Evolutionary conservation across 2,888 invertebrate species (phyloP), one percentile per base, ranked within the genome.

Genomic region (Drosophila cognata): DNA sequence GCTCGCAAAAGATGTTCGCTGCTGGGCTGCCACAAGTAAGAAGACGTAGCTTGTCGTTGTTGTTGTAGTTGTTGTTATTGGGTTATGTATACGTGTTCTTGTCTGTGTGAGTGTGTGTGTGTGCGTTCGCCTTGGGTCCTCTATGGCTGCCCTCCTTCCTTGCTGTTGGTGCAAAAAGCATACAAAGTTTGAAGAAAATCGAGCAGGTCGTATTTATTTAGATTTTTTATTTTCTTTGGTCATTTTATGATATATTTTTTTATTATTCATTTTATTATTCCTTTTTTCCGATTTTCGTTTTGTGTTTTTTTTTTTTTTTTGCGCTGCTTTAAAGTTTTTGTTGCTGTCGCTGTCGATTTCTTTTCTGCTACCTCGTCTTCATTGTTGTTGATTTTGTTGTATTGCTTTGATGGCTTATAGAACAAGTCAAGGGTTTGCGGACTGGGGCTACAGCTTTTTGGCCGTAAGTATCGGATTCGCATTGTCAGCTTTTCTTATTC

Each of bases 391-490:
- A 64, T 65, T 57, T 77, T 67, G 72, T 72, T 74, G 73, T 69
- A 65, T 68, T 74, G 68, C 74, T 82, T 82, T 84, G 80, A 81
- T 74, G 74, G 77, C 81, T 83, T 84, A 79, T 74, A 63, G 70
- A 70, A 67, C 61, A 59, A 71, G 62, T 57, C 64, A 62, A 52
- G 62, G 36, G 46, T 36, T 21, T 29, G 64, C 57, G 41, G 36
- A 33, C 46, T 72, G 64, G 66, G 50, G 63, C 53, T 69, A 62
- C 25, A 57, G 75, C 56, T 53, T 62, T 77, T 79, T 71, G 61
- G 74, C 53, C 64, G 69, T 81, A 85, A 84, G 86, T 90, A 89
- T 91, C 88, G 81, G 84, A 88, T 90, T 90, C 85, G 81, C 86
- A 89, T 84, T 90, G 89, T 89, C 88, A 88, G 83, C 84, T 88